Evolutionary conservation across 2,888 invertebrate genomes (phyloP).

Genomic region (Aplocera efformata): DNA sequence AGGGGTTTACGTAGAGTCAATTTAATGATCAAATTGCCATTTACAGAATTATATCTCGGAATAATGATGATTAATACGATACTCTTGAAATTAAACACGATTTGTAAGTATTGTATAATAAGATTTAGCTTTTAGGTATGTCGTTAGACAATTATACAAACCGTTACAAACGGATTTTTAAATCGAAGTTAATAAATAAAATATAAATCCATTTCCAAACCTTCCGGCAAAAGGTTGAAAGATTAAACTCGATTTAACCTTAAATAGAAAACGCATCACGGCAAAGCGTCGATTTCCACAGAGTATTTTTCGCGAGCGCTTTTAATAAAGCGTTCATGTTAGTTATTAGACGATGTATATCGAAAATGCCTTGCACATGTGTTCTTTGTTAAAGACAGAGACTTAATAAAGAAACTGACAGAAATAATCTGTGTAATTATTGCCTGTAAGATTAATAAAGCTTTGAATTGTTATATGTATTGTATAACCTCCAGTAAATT

Average conservation of each 20-base stretch:
- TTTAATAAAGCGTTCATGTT: slow-evolving; percentile 55
- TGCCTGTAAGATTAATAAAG: slow-evolving; percentile 38
- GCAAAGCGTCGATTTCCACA: slow-evolving; percentile 36
- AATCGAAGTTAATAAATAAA: slow-evolving; percentile 9
- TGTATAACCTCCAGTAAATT: no score
- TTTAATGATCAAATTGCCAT: slow-evolving; percentile 18
- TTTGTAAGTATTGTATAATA: no score
- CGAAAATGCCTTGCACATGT: slow-evolving; percentile 48
- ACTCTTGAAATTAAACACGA: no score
- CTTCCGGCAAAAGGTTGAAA: slow-evolving; percentile 20
- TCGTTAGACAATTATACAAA: no score
- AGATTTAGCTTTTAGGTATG: no score
- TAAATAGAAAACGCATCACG: slow-evolving; percentile 38
- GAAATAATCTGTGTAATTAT: slow-evolving; percentile 38
- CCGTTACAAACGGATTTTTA: background rate
- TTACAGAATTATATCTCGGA: slow-evolving; percentile 10
- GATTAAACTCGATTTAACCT: slow-evolving; percentile 33
- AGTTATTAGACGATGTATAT: slow-evolving; percentile 60
- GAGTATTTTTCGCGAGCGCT: slow-evolving; percentile 36
- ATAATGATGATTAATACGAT: slow-evolving; percentile 1
- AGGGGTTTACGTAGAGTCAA: slow-evolving; percentile 8
- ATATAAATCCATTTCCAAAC: slow-evolving; percentile 14
- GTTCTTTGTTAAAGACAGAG: slow-evolving; percentile 37
- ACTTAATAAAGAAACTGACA: slow-evolving; percentile 56
- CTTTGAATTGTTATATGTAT: no score